Conservation (phyloP, 2,113 vertebrate species). For the Campylomormyrus tamandua region DNA sequence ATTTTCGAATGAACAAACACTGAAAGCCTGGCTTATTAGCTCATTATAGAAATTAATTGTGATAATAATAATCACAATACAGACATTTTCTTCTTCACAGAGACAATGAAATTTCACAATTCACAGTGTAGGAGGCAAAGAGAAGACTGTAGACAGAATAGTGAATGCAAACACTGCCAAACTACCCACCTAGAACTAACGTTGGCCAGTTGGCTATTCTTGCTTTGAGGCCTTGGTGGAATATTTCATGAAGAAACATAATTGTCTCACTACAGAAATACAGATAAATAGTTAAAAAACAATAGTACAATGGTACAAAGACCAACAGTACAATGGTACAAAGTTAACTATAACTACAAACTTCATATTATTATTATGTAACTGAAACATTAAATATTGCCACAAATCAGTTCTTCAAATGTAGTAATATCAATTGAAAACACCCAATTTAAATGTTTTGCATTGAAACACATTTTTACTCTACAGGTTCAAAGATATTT, state of each 20-base stretch:
- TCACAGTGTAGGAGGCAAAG: neutral
- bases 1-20: constrained; percentile 21
- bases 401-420: neutral
- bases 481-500: neutral
- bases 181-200: constrained; percentile 85
- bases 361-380: neutral
- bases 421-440: neutral
- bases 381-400: neutral
- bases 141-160: neutral
- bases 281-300: neutral
- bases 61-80: neutral
- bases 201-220: constrained; percentile 98
- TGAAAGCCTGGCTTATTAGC: constrained; percentile 46
- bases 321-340: neutral
- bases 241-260: constrained; percentile 99
- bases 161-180: neutral
- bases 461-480: neutral
- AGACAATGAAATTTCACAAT: neutral
- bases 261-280: constrained; percentile 84
- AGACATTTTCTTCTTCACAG: constrained; percentile 30
- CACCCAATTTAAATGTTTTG: neutral
- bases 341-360: neutral
- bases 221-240: constrained; percentile 95
- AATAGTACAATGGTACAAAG: neutral
- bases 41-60: neutral